phyloP scores from a whole-genome alignment of 2,113 vertebrate genomes.

The Lutjanus erythropterus region DNA sequence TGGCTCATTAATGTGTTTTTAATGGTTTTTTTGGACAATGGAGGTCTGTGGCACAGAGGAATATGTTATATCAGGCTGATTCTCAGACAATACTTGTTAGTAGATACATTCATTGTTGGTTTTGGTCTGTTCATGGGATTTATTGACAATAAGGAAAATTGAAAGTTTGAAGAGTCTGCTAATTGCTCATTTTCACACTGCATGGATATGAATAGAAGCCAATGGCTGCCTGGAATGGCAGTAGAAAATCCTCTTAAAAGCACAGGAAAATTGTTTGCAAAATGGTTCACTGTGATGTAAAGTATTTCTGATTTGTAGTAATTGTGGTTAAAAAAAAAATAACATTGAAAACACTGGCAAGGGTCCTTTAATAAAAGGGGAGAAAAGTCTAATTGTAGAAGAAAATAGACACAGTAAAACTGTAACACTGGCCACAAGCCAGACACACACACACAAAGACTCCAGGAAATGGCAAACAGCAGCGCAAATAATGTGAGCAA shows the following conservation, averaged over 20 bases:
- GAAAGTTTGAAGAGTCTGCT: not conserved
- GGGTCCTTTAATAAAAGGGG: not conserved
- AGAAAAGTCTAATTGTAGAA: not conserved
- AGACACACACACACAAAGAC: conserved; percentile 10
- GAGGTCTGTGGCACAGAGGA: not conserved
- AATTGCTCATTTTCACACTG: not conserved
- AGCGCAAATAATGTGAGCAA: conserved; percentile 20
- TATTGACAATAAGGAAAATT: not conserved
- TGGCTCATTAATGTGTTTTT: not conserved
- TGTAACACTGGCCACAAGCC: not conserved
- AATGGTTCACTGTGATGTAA: not conserved
- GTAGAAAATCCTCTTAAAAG: not conserved
- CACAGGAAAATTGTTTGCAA: not conserved
- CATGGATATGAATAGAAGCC: not conserved
- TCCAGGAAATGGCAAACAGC: conserved; percentile 15
- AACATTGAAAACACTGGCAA: not conserved
- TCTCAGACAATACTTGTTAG: not conserved
- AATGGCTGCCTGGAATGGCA: not conserved
- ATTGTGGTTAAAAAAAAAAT: too few relatives aligned
- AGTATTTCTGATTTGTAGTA: not conserved
- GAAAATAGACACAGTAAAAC: conserved; percentile 11
- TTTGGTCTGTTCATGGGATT: not conserved
- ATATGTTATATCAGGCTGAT: not conserved
- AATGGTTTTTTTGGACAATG: not conserved
- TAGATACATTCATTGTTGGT: not conserved